Evolutionary conservation across 2,797 vertebrate species (phyloP).

Genomic region (Cyprinella venusta): DNA sequence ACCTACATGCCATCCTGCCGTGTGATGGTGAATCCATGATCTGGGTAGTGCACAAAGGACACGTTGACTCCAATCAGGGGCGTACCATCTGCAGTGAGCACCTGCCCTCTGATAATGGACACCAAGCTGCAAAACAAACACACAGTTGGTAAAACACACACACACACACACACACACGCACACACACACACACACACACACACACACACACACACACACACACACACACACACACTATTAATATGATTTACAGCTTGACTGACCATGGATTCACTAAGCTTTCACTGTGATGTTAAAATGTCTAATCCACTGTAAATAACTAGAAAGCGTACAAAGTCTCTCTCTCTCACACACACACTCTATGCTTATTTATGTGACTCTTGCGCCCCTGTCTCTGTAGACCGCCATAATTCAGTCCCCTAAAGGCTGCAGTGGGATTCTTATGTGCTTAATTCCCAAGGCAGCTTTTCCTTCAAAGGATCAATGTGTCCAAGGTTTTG

Average conservation of each 20-base stretch:
- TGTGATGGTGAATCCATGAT: slow-evolving; percentile 94
- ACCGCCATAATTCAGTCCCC: slow-evolving; percentile 58
- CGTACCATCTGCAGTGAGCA: slow-evolving; percentile 94
- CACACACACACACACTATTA: slow-evolving; percentile 57
- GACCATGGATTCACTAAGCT: slow-evolving; percentile 44
- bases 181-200: slow-evolving; percentile 61
- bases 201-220: slow-evolving; percentile 61
- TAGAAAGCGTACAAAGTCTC: slow-evolving; percentile 21
- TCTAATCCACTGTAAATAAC: slow-evolving; percentile 48
- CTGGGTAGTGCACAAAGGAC: slow-evolving; percentile 93
- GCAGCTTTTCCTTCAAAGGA: slow-evolving; percentile 59
- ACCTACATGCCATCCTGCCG: slow-evolving; percentile 96
- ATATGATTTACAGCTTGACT: slow-evolving; percentile 55
- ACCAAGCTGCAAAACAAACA: slow-evolving; percentile 82
- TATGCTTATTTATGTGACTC: slow-evolving; percentile 35
- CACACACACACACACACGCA: slow-evolving; percentile 50
- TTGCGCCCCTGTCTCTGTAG: slow-evolving; percentile 50
- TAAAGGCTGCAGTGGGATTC: slow-evolving; percentile 60
- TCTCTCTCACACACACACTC: not conserved
- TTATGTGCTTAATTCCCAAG: slow-evolving; percentile 60
- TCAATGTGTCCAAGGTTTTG: slow-evolving; percentile 68
- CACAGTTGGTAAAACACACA: slow-evolving; percentile 44
- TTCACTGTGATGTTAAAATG: slow-evolving; percentile 46
- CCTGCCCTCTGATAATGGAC: slow-evolving; percentile 95
- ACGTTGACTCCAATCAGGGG: slow-evolving; percentile 98